A percentile compares a stretch with the other conserved stretches of the same genome.
Conservation (phyloP, 2,797 vertebrate genomes). For the Scarus forsteni region DNA sequence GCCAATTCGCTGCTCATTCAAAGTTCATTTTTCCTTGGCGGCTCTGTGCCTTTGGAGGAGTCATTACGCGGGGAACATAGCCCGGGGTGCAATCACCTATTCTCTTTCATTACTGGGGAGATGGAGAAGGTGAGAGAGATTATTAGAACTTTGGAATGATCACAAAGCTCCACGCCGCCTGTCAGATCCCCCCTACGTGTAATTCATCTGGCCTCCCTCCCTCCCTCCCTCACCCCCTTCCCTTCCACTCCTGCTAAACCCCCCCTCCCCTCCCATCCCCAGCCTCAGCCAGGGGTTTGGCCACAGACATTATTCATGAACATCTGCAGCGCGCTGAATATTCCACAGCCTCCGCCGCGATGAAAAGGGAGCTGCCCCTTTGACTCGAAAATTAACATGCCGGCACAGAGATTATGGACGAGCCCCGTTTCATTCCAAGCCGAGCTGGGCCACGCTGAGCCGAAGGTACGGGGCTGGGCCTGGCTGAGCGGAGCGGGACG, state of each 20-base stretch:
- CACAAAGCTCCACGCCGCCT: constrained; percentile 99
- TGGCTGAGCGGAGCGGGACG: constrained; percentile 32
- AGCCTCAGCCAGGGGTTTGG: constrained; percentile 87
- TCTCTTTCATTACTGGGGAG: constrained; percentile 99
- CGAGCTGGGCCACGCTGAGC: constrained; percentile 68
- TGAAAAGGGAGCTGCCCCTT: constrained; percentile 90
- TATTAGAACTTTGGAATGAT: constrained; percentile 99
- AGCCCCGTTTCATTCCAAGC: constrained; percentile 62
- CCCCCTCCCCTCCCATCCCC: constrained; percentile 59
- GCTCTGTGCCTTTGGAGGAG: constrained; percentile 88
- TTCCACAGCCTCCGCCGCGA: constrained; percentile 86
- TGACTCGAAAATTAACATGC: constrained; percentile 94
- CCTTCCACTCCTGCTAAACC: constrained; percentile 26
- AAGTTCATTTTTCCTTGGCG: constrained; percentile 93
- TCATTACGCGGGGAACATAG: constrained; percentile 89
- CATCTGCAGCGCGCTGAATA: constrained; percentile 96
- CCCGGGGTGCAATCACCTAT: constrained; percentile 99
- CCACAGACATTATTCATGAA: constrained; percentile 99
- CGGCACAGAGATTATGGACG: constrained; percentile 84
- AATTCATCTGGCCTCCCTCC: constrained; percentile 94
- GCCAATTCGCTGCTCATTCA: constrained; percentile 96
- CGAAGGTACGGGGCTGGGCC: constrained; percentile 36
- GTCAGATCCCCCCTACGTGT: constrained; percentile 99
- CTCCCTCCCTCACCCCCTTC: constrained; percentile 32
- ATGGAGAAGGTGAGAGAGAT: constrained; percentile 99